phyloP scores from a whole-genome alignment of 2,888 invertebrate genomes.

The Amblyjoppa proteus region DNA sequence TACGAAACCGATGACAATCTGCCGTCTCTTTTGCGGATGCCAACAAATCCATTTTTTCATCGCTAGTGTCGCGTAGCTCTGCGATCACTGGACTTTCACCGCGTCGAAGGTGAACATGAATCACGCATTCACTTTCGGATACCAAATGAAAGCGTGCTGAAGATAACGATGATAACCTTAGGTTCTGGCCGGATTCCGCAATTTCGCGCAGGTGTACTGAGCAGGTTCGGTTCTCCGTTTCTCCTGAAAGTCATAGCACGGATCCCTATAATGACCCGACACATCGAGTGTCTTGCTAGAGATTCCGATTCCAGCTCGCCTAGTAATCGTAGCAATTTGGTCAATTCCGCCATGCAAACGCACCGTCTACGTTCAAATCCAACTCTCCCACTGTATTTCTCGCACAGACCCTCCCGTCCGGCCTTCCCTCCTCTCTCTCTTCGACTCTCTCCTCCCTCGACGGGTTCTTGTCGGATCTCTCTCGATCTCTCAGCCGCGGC shows the following conservation, averaged over 20 bases:
- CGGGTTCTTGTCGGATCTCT: slow-evolving; percentile 59
- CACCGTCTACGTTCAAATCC: slow-evolving; percentile 11
- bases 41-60: slow-evolving; percentile 26
- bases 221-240: too few relatives aligned
- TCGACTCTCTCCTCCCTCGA: slow-evolving; percentile 61
- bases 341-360: background rate
- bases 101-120: background rate
- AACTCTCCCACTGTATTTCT: slow-evolving; percentile 3
- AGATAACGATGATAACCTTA: background rate
- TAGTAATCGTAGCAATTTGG: background rate
- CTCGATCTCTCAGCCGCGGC: slow-evolving; percentile 61
- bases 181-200: too few relatives aligned
- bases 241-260: too few relatives aligned
- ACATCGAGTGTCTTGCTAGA: background rate
- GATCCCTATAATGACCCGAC: background rate
- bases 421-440: slow-evolving; percentile 48
- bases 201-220: too few relatives aligned
- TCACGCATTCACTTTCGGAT: background rate
- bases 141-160: background rate
- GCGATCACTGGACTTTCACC: background rate
- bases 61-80: background rate
- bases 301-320: background rate
- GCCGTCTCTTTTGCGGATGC: slow-evolving; percentile 6
- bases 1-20: slow-evolving; percentile 13
- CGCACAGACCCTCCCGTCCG: background rate